Conservation (phyloP, 2,113 vertebrate species). For the Mesembrinibis cayennensis region DNA sequence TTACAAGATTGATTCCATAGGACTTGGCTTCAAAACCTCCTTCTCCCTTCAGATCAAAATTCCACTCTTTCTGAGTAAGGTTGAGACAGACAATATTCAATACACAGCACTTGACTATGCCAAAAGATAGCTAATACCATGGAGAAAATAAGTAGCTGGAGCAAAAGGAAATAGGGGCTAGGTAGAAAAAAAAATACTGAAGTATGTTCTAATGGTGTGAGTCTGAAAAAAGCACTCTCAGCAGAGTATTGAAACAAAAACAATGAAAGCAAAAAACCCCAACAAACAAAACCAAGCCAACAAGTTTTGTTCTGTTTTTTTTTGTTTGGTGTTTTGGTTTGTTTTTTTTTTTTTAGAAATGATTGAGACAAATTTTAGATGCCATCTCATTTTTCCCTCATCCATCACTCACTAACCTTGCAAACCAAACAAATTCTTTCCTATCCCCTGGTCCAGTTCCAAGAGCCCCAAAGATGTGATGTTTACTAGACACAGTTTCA, state of each 20-base stretch:
- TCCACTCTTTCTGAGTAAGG: neutral
- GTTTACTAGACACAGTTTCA: neutral
- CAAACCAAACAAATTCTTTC: neutral
- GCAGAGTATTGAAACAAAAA: neutral
- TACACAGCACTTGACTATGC: neutral
- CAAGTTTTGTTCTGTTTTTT: neutral
- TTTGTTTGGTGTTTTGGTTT: too few species aligned
- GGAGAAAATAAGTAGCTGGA: neutral
- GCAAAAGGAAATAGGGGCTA: neutral
- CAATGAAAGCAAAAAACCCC: neutral
- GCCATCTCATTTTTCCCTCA: neutral
- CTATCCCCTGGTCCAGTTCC: neutral
- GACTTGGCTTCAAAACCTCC: neutral
- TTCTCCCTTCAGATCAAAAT: neutral
- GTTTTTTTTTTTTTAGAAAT: neutral
- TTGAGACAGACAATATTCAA: neutral
- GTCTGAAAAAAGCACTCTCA: neutral
- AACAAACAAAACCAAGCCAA: neutral
- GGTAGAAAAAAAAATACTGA: neutral
- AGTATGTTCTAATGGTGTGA: neutral
- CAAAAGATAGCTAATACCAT: neutral
- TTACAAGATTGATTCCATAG: neutral
- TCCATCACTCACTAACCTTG: neutral
- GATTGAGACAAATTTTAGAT: neutral
- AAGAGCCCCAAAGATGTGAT: neutral